Evolutionary conservation across 1,140 invertebrate genomes (phyloP), one percentile per base, ranked within the genome.

Genomic region (Drosophila asahinai): DNA sequence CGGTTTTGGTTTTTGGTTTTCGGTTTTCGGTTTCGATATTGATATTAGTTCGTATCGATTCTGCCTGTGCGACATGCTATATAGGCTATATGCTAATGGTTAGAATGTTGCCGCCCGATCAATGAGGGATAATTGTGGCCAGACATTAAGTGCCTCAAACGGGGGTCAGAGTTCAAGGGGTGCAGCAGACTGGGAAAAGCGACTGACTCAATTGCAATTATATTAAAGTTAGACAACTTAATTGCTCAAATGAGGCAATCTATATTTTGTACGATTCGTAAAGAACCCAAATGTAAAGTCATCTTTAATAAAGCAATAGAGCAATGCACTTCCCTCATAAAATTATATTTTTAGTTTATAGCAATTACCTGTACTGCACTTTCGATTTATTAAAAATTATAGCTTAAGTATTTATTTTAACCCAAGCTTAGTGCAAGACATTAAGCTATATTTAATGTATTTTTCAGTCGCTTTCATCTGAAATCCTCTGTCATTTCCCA

Each of bases 11-110:
- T 75, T 62, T 57, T 12, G 49, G 42, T 38, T 73, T 58, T 66
- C 30, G 55, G 55, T 52, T 72, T 57, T 57, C 38, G 67, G 66
- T 43, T 65, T 54, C 25, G 43, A 47, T 65, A 66, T 66, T 33
- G 68, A 54, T 57, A 57, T 48, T 55, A 49, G 67, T 36, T 11
- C 40, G 57, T 77, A 77, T 78, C 57, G 75, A 78, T 78, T 77
- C 11, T 52, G 45, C 33, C 45, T 45, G 25, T 22, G 25, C 42
- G 40, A n/a, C 40, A 19, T 30, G 19, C 22, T 33, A 27, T 38
- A 55, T 22, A 27, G 27, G 33, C 30, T 7, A 15, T 33, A 57
- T 15, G 58, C 36, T 75, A 75, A 75, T 75, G 71, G 70, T 17
- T 25, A 30, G 8, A 59, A 38, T 74, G 15, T 33, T 54, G 45